Percentiles rank a stretch among this genome's conserved stretches.
Conservation (phyloP, 1,140 invertebrate species). For the Caerostris darwini region DNA sequence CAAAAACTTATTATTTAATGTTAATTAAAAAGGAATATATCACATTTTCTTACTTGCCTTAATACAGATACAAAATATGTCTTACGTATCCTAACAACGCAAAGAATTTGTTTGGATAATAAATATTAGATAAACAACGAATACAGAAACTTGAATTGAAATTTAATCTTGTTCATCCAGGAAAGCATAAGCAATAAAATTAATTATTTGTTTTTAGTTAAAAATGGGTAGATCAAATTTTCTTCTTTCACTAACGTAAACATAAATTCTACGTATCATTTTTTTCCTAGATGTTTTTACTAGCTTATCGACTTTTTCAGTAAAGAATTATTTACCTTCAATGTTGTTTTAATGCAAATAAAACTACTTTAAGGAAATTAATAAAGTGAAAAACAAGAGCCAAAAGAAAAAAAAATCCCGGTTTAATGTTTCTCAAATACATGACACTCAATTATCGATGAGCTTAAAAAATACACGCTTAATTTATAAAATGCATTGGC, state of each 20-base stretch:
- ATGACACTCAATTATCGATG: conserved; percentile 4
- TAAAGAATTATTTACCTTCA: neutral
- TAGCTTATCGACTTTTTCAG: neutral
- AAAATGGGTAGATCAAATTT: too few species aligned
- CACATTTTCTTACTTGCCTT: too few species aligned
- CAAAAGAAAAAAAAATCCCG: neutral
- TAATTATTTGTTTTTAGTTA: too few species aligned
- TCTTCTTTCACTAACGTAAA: too few species aligned
- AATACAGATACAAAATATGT: too few species aligned
- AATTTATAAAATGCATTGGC: conserved; percentile 25
- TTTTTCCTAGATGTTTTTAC: too few species aligned
- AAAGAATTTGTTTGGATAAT: too few species aligned
- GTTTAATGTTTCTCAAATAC: neutral
- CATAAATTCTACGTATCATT: too few species aligned
- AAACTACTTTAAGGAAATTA: neutral
- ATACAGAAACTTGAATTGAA: neutral
- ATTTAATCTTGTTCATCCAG: neutral
- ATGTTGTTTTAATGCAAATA: neutral
- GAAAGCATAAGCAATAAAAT: neutral
- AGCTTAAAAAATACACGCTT: neutral
- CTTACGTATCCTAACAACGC: too few species aligned
- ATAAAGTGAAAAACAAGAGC: neutral
- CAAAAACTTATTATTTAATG: too few species aligned
- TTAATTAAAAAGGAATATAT: too few species aligned
- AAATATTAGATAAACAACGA: neutral